Base-by-base conservation (phyloP, 2,888 invertebrate genomes). In the Mythimna ferrago region DNA sequence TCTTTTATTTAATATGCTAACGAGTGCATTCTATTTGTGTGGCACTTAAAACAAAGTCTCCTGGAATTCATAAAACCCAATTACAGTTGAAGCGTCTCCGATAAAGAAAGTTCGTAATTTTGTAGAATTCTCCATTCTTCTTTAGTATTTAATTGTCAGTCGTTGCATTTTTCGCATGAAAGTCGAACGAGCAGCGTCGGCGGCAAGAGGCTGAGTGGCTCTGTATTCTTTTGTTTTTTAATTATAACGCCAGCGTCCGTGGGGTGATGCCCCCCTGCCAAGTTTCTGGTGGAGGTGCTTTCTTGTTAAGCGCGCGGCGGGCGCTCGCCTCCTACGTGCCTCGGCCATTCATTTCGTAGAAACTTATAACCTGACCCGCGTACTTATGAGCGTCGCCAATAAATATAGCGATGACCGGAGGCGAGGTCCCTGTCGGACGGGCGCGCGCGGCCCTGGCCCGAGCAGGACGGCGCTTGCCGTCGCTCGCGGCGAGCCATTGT, bases 381-480 rank as follows among this genome's bases (percentile, higher is more conserved):
- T 96, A 95, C 96, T 96, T 95, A 96, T 96, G 96, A 96, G 95
- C 95, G 96, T 96, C 96, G 94, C 95, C 95, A 95, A 96, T 96
- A 96, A 96, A 96, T 96, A 96, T 95, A 95, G 95, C 95, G 93
- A 95, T 96, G 96, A 95, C 95, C 95, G 94, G 93, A 94, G 94
- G 93, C 92, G 88, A 90, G 89, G 88, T 95, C 94, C 93, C 89
- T 92, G 92, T 95, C 94, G 87, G 88, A 84, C 89, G 81, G 79
- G 82, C 74, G 82, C 83, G 67, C 71, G 54, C 68, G 44, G 71
- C 82, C 80, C 78, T 68, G 76, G 91, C 81, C 85, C 87, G 93
- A 94, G 91, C 89, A 90, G 94, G 94, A 94, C 87, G 92, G 92
- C 87, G 91, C 86, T 87, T 88, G 90, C 91, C 92, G 91, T 90